These are phyloP conservation scores for Microcebus jonahi DNA, from an alignment of 2,113 vertebrate genomes.

Conservation along the genomic window DNA sequence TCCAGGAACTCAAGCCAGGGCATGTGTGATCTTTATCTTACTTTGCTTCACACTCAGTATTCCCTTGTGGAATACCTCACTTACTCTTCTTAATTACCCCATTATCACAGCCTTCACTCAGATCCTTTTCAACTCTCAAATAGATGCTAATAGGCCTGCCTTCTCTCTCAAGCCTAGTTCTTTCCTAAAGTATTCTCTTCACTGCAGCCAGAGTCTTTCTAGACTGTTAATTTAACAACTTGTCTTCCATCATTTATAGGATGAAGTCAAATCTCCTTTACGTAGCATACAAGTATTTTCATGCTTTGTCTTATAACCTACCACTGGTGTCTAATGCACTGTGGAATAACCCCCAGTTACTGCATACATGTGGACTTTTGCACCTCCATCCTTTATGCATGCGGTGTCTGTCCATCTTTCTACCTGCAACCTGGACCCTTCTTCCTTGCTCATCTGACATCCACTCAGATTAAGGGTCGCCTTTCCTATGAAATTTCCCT, in stretches of 20 bases:
- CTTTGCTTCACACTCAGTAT: not conserved
- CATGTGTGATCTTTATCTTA: not conserved
- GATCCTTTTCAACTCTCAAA: not conserved
- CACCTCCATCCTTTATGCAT: not conserved
- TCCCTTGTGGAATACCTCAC: conserved; percentile 19
- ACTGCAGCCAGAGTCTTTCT: not conserved
- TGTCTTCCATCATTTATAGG: not conserved
- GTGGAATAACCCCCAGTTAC: not conserved
- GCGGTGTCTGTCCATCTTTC: not conserved
- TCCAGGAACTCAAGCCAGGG: not conserved
- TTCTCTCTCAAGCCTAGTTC: not conserved
- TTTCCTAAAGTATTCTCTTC: conserved; percentile 1
- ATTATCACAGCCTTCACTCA: not conserved
- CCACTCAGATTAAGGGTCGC: not conserved
- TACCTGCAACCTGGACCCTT: not conserved
- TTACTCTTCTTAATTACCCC: not conserved
- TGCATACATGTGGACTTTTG: not conserved
- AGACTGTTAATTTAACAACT: conserved; percentile 26
- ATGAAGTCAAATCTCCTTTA: conserved; percentile 36
- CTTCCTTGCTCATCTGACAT: not conserved
- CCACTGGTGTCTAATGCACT: not conserved
- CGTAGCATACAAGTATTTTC: not conserved
- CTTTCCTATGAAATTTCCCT: not conserved
- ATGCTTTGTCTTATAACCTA: not conserved
- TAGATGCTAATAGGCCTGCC: not conserved